Evolutionary conservation across 2,888 invertebrate genomes (phyloP).

Genomic region (Catocala sponsa): DNA sequence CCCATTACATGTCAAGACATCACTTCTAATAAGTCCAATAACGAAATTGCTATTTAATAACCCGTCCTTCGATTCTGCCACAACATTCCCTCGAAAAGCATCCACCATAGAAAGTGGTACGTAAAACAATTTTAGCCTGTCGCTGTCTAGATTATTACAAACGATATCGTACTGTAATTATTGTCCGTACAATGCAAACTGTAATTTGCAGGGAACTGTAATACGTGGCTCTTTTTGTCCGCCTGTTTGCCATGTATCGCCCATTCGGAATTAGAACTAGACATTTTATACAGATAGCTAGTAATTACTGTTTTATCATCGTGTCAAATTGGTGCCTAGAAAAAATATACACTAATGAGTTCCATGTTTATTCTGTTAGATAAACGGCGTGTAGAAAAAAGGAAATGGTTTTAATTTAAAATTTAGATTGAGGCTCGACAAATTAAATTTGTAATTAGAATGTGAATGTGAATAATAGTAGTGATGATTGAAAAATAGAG

Average conservation of each 20-base stretch:
- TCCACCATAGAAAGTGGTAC: constrained; percentile 43
- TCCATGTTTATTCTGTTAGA: not conserved
- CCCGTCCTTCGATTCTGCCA: constrained; percentile 21
- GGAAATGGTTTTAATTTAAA: not conserved
- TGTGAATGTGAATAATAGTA: no score
- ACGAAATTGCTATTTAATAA: constrained; percentile 29
- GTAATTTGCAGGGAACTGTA: constrained; percentile 55
- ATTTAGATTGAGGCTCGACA: no score
- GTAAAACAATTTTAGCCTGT: constrained; percentile 59
- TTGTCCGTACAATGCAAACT: constrained; percentile 61
- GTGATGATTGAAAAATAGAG: no score
- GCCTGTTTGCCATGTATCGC: constrained; percentile 22
- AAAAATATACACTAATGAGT: constrained; percentile 1
- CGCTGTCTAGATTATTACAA: constrained; percentile 58
- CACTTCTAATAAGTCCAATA: constrained; percentile 18
- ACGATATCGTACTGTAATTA: constrained; percentile 66
- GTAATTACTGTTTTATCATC: constrained; percentile 6
- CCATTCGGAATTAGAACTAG: constrained; percentile 4
- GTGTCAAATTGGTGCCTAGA: not conserved
- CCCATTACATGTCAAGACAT: not conserved
- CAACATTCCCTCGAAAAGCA: constrained; percentile 27
- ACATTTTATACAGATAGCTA: not conserved
- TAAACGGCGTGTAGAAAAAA: not conserved
- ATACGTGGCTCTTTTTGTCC: constrained; percentile 27
- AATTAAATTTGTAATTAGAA: no score